Percentiles rank a stretch among this genome's conserved stretches.
Conservation (phyloP, 1,140 invertebrate genomes). For the Drosophila navojoa region DNA sequence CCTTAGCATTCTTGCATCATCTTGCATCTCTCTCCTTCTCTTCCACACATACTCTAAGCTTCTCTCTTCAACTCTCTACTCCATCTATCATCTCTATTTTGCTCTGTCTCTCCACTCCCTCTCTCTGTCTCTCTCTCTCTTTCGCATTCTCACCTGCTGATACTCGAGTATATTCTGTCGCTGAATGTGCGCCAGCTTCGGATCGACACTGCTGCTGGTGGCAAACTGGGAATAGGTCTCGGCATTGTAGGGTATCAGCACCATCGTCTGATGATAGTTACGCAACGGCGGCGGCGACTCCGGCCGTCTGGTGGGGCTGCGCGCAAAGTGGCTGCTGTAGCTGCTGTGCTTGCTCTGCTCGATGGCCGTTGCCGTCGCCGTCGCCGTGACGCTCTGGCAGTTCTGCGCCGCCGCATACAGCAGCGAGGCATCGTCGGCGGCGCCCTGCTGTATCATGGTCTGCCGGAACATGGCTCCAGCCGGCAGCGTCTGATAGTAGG, state of each 20-base stretch:
- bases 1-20: too few species aligned
- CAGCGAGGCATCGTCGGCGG: conserved; percentile 62
- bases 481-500: conserved; percentile 85
- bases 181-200: conserved; percentile 75
- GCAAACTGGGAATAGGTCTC: conserved; percentile 83
- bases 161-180: conserved; percentile 83
- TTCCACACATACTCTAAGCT: too few species aligned
- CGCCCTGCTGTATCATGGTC: conserved; percentile 79
- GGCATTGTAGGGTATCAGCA: conserved; percentile 90
- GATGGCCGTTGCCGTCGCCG: conserved; percentile 63
- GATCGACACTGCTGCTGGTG: conserved; percentile 74
- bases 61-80: background rate
- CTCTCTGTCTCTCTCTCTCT: background rate
- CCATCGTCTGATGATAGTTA: conserved; percentile 89
- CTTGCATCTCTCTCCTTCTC: background rate
- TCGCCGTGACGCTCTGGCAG: conserved; percentile 72
- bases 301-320: conserved; percentile 85
- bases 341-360: conserved; percentile 82
- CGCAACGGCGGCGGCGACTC: conserved; percentile 88
- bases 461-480: conserved; percentile 82
- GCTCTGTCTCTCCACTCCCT: background rate
- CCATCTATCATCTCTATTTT: background rate
- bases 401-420: conserved; percentile 81
- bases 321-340: conserved; percentile 75
- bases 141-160: conserved; percentile 71